Conservation (phyloP, 92 coral and sea anemone species). For the Montipora capitata region DNA sequence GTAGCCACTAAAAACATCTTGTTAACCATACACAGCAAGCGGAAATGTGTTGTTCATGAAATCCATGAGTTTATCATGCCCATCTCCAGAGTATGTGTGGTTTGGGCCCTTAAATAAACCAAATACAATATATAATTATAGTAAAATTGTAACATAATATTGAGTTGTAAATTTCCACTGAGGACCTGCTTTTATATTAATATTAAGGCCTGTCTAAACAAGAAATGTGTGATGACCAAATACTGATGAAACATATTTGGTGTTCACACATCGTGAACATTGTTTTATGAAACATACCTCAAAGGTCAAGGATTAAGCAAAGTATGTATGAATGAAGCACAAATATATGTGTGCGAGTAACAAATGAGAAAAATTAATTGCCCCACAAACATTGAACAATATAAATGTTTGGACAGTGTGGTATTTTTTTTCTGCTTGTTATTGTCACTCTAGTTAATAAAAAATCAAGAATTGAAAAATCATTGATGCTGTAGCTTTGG, state of each 20-base stretch:
- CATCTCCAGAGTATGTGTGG: constrained; percentile 73
- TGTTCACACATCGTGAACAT: not conserved
- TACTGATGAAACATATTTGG: not conserved
- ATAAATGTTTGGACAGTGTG: constrained; percentile 3
- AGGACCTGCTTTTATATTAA: not conserved
- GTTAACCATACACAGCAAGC: constrained; percentile 77
- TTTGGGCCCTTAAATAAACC: constrained; percentile 67
- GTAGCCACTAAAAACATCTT: constrained; percentile 78
- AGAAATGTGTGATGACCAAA: not conserved
- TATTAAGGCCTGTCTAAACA: not conserved
- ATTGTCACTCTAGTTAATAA: not conserved
- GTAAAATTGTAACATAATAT: not conserved
- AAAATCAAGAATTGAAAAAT: not conserved
- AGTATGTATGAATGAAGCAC: constrained; percentile 12
- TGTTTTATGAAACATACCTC: not conserved
- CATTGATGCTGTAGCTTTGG: constrained; percentile 29
- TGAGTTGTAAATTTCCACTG: not conserved
- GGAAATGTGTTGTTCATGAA: constrained; percentile 76
- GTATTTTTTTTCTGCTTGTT: not conserved
- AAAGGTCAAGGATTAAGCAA: not conserved
- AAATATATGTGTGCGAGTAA: constrained; percentile 10
- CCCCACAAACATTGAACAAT: constrained; percentile 22
- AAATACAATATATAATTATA: not conserved
- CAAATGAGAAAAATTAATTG: constrained; percentile 28
- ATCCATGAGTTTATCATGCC: constrained; percentile 73